Percentiles rank a stretch among this genome's conserved stretches.
These are phyloP conservation scores for Gryon sp. DNA, from an alignment of 1,140 invertebrate genomes.

Conservation along the genomic window DNA sequence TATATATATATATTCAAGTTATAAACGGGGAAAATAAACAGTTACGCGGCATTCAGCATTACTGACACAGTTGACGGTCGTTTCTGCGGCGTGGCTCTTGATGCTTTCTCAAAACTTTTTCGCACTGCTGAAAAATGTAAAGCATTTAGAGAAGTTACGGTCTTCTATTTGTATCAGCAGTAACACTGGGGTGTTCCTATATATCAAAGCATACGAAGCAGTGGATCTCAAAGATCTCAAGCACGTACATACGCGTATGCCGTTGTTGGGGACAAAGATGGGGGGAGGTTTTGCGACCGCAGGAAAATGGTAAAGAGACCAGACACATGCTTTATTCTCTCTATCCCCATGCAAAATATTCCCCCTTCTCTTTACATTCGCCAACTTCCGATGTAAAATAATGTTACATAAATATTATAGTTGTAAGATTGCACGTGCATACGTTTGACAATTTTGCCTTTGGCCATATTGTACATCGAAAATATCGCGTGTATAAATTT, in stretches of 20 bases:
- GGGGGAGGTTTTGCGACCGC: slow-evolving; percentile 40
- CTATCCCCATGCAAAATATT: slow-evolving; percentile 9
- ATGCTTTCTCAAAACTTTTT: slow-evolving; percentile 60
- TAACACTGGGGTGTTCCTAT: slow-evolving; percentile 50
- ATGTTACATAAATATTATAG: slow-evolving; percentile 57
- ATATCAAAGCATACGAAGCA: slow-evolving; percentile 52
- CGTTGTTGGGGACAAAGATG: too few species aligned
- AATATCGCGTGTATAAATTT: slow-evolving; percentile 43
- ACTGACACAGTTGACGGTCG: slow-evolving; percentile 36
- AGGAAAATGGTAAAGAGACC: slow-evolving; percentile 50
- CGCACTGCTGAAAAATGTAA: slow-evolving; percentile 60
- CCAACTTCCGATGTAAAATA: slow-evolving; percentile 41
- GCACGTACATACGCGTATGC: slow-evolving; percentile 35
- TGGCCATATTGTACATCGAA: slow-evolving; percentile 44
- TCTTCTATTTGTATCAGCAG: slow-evolving; percentile 60
- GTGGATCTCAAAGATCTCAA: slow-evolving; percentile 49
- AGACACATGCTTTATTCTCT: too few species aligned
- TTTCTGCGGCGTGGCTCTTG: slow-evolving; percentile 26
- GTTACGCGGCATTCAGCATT: slow-evolving; percentile 11
- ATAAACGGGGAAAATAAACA: slow-evolving; percentile 9
- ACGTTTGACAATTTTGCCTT: slow-evolving; percentile 49
- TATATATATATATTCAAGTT: not conserved
- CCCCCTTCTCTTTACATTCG: slow-evolving; percentile 23
- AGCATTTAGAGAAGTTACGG: slow-evolving; percentile 59
- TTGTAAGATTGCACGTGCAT: slow-evolving; percentile 57